These are phyloP conservation scores for Lucilia sericata DNA, from an alignment of 1,140 invertebrate species.

Conservation along the genomic window DNA sequence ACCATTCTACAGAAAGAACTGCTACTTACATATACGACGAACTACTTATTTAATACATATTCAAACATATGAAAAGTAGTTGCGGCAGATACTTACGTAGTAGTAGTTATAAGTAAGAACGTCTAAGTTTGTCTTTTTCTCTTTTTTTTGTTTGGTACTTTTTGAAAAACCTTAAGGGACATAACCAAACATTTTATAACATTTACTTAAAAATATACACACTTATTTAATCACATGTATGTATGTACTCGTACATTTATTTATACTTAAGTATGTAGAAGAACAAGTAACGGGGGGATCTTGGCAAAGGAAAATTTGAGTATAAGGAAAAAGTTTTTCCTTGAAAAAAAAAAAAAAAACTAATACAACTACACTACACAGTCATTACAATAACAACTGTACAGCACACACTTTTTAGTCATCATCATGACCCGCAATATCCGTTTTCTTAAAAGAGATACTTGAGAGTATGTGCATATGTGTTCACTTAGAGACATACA, in stretches of 20 bases:
- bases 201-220: background rate
- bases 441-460: conserved; percentile 24
- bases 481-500: background rate
- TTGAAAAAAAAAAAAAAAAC: too few species aligned
- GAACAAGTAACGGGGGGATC: too few species aligned
- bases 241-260: background rate
- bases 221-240: background rate
- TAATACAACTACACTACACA: background rate
- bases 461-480: background rate
- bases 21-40: background rate
- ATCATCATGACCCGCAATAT: conserved; percentile 38
- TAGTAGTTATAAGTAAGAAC: background rate
- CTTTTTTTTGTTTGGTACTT: too few species aligned
- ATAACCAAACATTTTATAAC: conserved; percentile 32
- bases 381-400: conserved; percentile 15
- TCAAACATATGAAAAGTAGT: background rate
- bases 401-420: background rate
- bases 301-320: background rate
- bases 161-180: conserved; percentile 30
- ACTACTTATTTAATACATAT: conserved; percentile 4
- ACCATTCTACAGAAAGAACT: background rate
- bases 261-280: too few species aligned
- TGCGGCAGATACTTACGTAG: conserved; percentile 5
- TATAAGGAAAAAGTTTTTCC: background rate
- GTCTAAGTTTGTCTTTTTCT: background rate